These are phyloP conservation scores for Spisula subtruncata DNA, from an alignment of 2,888 invertebrate genomes.

Conservation along the genomic window DNA sequence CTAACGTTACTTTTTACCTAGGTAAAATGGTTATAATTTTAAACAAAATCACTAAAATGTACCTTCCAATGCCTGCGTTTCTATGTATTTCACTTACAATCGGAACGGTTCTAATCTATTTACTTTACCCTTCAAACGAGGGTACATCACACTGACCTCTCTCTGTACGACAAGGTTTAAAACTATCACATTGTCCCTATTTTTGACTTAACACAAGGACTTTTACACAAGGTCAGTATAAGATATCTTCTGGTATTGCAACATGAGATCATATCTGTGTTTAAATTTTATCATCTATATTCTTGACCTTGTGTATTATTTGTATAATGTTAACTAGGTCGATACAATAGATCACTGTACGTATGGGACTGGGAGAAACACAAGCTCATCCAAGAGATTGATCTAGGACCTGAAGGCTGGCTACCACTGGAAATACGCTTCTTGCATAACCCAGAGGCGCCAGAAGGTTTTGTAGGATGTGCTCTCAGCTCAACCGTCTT, in stretches of 20 bases:
- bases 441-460: conserved; percentile 95
- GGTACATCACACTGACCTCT: too few species aligned
- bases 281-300: background rate
- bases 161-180: too few species aligned
- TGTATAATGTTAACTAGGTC: conserved; percentile 92
- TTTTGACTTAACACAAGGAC: too few species aligned
- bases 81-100: too few species aligned
- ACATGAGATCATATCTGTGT: background rate
- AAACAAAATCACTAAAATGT: too few species aligned
- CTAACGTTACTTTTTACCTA: too few species aligned
- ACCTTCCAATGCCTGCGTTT: too few species aligned
- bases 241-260: background rate
- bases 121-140: too few species aligned
- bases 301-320: background rate
- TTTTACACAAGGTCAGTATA: background rate
- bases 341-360: conserved; percentile 95
- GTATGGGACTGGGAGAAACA: conserved; percentile 96
- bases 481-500: conserved; percentile 94
- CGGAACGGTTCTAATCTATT: too few species aligned
- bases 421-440: conserved; percentile 97
- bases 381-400: conserved; percentile 94
- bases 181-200: too few species aligned
- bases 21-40: too few species aligned
- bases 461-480: conserved; percentile 96
- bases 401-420: conserved; percentile 94